Evolutionary conservation across 2,113 vertebrate species (phyloP).

Genomic region (Pelecanus crispus): DNA sequence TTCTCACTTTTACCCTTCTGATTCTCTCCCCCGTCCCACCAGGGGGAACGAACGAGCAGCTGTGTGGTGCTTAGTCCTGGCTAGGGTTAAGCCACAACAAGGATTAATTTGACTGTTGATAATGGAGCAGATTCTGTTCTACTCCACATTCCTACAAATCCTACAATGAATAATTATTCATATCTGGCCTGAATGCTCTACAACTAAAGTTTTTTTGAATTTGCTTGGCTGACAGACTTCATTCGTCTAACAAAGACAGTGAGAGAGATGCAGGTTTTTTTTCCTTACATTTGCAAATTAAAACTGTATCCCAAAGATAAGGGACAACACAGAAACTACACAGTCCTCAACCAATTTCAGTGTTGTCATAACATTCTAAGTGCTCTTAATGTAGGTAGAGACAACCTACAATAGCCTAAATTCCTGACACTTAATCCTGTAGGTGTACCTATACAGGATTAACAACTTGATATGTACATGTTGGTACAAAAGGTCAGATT

Average conservation of each 20-base stretch:
- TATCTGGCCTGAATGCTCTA: neutral
- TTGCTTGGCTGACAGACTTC: neutral
- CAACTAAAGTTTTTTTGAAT: neutral
- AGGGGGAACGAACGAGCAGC: too few species aligned
- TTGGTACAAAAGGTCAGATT: neutral
- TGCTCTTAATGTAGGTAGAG: neutral
- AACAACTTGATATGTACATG: neutral
- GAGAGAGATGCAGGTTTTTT: neutral
- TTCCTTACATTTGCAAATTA: neutral
- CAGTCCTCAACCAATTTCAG: neutral
- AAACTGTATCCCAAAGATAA: neutral
- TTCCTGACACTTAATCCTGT: neutral
- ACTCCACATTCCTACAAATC: neutral
- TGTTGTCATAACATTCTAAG: neutral
- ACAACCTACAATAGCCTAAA: neutral
- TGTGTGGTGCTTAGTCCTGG: too few species aligned
- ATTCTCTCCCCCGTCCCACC: too few species aligned
- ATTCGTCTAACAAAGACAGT: neutral
- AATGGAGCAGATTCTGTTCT: neutral
- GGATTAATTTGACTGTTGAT: neutral
- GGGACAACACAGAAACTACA: neutral
- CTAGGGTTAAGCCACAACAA: neutral
- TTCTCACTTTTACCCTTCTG: too few species aligned
- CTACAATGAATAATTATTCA: too few species aligned
- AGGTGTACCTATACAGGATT: neutral